Base-by-base conservation (phyloP, 2,113 vertebrate species). In the Psilopogon haemacephalus region DNA sequence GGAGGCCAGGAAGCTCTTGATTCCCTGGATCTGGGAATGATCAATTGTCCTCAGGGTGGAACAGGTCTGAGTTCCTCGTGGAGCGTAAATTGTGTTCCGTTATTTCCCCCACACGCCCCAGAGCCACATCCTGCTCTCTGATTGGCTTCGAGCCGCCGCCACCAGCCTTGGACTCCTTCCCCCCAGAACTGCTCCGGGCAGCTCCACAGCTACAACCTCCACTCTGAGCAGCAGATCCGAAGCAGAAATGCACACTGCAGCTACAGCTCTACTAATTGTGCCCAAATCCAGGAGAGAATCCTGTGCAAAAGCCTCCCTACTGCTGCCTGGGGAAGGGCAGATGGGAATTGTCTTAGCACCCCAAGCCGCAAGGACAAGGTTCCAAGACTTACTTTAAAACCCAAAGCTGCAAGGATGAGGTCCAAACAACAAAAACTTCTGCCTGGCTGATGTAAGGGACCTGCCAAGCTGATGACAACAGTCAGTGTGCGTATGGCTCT, bases 1-100 rank as follows among this genome's bases (percentile, higher is more conserved):
- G 11, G 58, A n/a, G 74, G 78, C 94, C 96, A 96, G 97, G 97
- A 97, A 97, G 92, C 95, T 79, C 54, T 94, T 85, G 91, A 95
- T 89, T 88, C 89, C 69, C 82, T 6, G 16, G 85, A 95, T 95
- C 95, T 94, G 91, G 78, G 89, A 89, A 92, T 75, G 88, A 91
- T 90, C 96, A 90, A 93, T 95, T 95, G 95, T 95, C 62, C 83
- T 4, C 32, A 94, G 95, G 93, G 95, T 76, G 95, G 97, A 90
- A 94, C 95, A 15, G 74, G 27, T 63, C 93, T 93, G 90, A 76
- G 90, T 95, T 91, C 67, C 80, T 95, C 56, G 17, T 44, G 82
- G 46, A 93, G 92, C 79, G 2, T 91, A 93, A 95, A 68, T 56
- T 1, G 5, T 86, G 88, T 88, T 91, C 89, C 8, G 42, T 79